These are phyloP conservation scores for Moxostoma hubbsi DNA, from an alignment of 2,797 vertebrate species.

Conservation along the genomic window DNA sequence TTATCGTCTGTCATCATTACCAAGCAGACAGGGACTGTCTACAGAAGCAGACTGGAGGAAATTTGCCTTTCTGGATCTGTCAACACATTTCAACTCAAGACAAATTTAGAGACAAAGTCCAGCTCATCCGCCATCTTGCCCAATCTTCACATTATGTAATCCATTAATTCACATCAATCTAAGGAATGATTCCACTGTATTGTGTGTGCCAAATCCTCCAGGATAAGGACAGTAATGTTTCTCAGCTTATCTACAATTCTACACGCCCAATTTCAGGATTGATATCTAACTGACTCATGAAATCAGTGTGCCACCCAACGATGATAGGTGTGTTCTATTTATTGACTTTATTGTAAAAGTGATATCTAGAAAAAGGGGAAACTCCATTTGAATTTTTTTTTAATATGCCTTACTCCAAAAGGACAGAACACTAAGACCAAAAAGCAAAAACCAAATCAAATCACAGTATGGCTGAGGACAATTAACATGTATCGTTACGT, in stretches of 20 bases:
- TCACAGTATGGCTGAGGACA: no score
- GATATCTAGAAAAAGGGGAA: background rate
- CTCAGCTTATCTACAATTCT: background rate
- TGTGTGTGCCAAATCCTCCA: background rate
- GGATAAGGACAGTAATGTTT: background rate
- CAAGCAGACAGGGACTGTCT: background rate
- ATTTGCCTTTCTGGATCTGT: constrained; percentile 10
- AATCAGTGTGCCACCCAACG: background rate
- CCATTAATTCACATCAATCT: background rate
- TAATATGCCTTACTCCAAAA: no score
- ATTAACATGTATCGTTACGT: no score
- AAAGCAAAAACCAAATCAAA: no score
- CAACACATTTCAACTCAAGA: background rate
- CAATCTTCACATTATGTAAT: constrained; percentile 15
- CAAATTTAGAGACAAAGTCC: background rate
- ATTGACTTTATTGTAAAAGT: background rate
- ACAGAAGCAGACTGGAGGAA: constrained; percentile 3
- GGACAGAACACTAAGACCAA: no score
- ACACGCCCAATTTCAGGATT: background rate
- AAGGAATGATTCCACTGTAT: background rate
- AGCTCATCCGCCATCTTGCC: background rate
- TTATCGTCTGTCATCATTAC: background rate
- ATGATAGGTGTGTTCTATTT: background rate
- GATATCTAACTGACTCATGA: background rate
- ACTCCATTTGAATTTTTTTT: no score